Evolutionary conservation across 1,140 invertebrate species (phyloP), one percentile per base, ranked within the genome.

Genomic region (Hypothenemus hampei): DNA sequence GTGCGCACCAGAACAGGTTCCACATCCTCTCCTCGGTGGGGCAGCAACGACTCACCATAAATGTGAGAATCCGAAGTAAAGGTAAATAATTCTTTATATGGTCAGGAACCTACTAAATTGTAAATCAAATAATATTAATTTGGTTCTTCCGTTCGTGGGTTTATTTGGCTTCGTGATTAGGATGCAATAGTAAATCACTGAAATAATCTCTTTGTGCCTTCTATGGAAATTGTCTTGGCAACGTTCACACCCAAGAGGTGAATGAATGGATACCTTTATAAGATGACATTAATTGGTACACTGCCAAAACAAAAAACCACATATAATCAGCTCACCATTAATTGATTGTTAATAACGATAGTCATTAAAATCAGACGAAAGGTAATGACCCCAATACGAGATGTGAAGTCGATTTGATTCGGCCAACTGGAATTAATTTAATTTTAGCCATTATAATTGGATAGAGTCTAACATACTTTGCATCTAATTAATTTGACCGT

Each of bases 1-100:
- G 39, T n/a, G n/a, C n/a, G n/a, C 21, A 40, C 18, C 15, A 40
- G 39, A 40, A 40, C 39, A 8, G 19, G 39, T 40, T 40, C 18
- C 21, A 40, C 39, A 40, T 40, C 39, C 39, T 40, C 39, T 40
- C 39, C 39, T n/a, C n/a, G 19, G 39, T n/a, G 39, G 39, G 16
- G 21, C 15, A 40, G 18, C n/a, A n/a, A n/a, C n/a, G 21, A 40
- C 39, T 20, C 13, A 20, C 4, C 13, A 20, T 40, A 20, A 40
- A 19, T 40, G 39, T 40, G 39, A 40, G 39, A 40, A 40, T 40
- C 15, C 21, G 15, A 18, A 20, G 39, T 40, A 21, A 40, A 40
- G 11, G 39, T 40, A 40, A 40, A 40, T 40, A 40, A 11, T 18
- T 40, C 39, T 40, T 20, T 40, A 40, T 40, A 40, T 40, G 21